These are phyloP conservation scores for Bicyclus anynana DNA, from an alignment of 1,140 invertebrate species.

Conservation along the genomic window DNA sequence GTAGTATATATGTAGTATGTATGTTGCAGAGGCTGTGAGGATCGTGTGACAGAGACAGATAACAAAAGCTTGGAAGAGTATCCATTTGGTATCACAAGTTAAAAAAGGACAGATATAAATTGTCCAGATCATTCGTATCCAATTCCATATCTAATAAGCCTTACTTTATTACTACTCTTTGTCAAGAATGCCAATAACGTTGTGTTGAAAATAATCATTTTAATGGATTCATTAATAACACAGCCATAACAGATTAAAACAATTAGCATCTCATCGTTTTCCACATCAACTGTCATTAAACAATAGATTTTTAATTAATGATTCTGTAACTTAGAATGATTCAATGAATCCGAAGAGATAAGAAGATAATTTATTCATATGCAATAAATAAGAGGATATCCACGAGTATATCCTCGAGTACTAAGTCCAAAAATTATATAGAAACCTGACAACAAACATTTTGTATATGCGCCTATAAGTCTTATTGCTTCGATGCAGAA, in stretches of 20 bases:
- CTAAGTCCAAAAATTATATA: too few relatives aligned
- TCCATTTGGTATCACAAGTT: conserved; percentile 12
- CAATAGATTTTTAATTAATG: background rate
- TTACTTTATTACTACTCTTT: conserved; percentile 12
- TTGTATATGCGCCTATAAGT: conserved; percentile 17
- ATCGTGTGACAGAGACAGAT: conserved; percentile 27
- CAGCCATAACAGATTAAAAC: background rate
- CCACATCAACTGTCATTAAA: background rate
- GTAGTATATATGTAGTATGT: conserved; percentile 15
- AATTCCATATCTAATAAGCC: conserved; percentile 15
- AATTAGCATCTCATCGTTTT: background rate
- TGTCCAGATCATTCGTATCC: conserved; percentile 19
- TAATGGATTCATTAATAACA: background rate
- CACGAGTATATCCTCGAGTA: too few relatives aligned
- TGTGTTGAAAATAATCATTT: background rate
- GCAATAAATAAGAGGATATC: background rate
- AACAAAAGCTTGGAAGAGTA: conserved; percentile 7
- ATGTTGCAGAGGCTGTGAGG: conserved; percentile 14
- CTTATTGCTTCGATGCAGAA: conserved; percentile 42
- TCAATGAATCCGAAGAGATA: background rate
- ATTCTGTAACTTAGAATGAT: background rate
- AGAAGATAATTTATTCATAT: background rate
- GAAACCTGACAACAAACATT: background rate
- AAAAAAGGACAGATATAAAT: conserved; percentile 25
- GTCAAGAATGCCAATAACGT: conserved; percentile 5